These are phyloP conservation scores for Mionectes macconnelli DNA, from an alignment of 2,113 vertebrate species.

Conservation along the genomic window DNA sequence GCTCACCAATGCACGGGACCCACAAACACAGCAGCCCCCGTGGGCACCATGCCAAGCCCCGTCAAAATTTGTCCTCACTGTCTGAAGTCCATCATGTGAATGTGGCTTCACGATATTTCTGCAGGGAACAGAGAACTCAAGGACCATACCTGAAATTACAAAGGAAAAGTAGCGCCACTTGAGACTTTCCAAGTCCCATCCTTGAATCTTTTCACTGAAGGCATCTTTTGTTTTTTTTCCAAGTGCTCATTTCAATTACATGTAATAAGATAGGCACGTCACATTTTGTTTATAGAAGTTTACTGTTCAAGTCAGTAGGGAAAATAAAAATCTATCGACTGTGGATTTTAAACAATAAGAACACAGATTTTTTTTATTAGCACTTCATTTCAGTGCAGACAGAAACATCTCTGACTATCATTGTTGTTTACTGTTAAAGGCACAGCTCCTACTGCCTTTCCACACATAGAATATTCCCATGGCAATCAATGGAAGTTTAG, in stretches of 20 bases:
- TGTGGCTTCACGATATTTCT: fast-evolving
- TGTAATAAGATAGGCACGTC: conserved; percentile 52
- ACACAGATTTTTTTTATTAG: conserved; percentile 50
- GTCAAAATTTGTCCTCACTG: fast-evolving
- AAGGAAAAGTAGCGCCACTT: background rate
- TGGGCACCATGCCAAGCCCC: fast-evolving
- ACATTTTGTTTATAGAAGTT: conserved; percentile 70
- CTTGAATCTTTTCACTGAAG: background rate
- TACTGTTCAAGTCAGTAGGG: conserved; percentile 62
- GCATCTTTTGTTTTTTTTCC: background rate
- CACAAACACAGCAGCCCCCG: fast-evolving
- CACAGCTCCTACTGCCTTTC: conserved; percentile 12
- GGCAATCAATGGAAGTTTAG: conserved; percentile 56
- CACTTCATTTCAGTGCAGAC: conserved; percentile 57
- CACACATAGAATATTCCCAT: conserved; percentile 53
- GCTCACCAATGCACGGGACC: background rate
- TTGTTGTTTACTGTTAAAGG: conserved; percentile 67
- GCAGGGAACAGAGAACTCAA: background rate
- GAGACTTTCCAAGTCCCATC: background rate
- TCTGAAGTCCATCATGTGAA: fast-evolving
- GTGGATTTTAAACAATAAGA: conserved; percentile 63
- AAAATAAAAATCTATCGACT: conserved; percentile 69
- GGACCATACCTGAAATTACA: background rate
- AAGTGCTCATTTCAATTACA: conserved; percentile 28
- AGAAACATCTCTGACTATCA: conserved; percentile 66